Base-by-base conservation (phyloP, 2,888 invertebrate genomes). In the Ellobium chinense region DNA sequence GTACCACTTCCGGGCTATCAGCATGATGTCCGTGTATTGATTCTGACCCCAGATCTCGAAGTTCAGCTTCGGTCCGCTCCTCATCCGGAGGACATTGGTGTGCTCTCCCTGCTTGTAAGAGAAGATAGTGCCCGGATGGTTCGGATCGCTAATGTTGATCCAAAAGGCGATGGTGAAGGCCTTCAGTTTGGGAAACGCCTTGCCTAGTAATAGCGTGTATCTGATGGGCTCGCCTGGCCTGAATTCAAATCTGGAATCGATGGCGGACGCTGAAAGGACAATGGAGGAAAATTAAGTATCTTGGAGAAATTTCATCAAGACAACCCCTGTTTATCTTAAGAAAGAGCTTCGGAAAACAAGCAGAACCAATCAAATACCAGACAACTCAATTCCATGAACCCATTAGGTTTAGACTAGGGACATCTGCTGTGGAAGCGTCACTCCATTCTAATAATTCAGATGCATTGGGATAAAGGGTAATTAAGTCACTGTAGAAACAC, bases 121-220 rank as follows among this genome's bases (percentile, higher is more conserved):
- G 80, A 91, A 81, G 31, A 91, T 88, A 14, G 90, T 90, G 31
- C 88, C 88, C 24, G 79, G 81, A 62, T 86, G 85, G 18, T 72
- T 56, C n/a, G 85, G 73, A 62, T 84, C 69, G 74, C 79, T 79
- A 34, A 91, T 85, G 79, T 88, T 89, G 24, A 93, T 84, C 91
- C 92, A 93, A 73, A 92, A 89, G 18, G 89, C 88, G 65, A 92
- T 88, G 18, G 92, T 92, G 78, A 92, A 92, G 24, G 87, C 78
- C 2, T 80, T 74, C 37, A 92, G 88, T 39, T 84, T 85, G 2
- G 92, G 92, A 78, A 92, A 91, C 1, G 90, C 88, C 77, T 91
- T 91, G 69, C 89, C 90, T 63, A 90, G 83, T 14, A 92, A 84
- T 4, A 91, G 77, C 9, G 91, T 89, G 84, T 90, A 90, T n/a